Evolutionary conservation across 2,888 invertebrate genomes (phyloP), one percentile per base, ranked within the genome.

Genomic region (Tetrapedia diversipes): DNA sequence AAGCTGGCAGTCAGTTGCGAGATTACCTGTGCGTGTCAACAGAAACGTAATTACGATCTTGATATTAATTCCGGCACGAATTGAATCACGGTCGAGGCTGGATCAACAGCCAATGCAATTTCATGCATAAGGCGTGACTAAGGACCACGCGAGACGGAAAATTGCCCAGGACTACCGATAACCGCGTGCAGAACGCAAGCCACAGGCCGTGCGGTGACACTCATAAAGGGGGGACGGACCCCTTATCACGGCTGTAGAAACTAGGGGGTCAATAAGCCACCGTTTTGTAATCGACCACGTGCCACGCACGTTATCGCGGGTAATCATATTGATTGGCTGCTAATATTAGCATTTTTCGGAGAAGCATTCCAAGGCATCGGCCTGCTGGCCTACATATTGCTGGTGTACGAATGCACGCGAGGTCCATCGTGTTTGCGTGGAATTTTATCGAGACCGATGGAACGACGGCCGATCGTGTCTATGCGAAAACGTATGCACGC

Each of bases 161-260:
- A 80, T 82, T 77, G 66, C 69, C n/a, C 69, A 63, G 67, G 64
- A 75, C 70, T 72, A 79, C 71, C 82, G 82, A 82, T 74, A 73
- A 70, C 53, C 82, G 70, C 64, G 22, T 41, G 45, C 54, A 11
- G 0, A 24, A n/a, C n/a, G 37, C 2, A 24, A 0, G 16, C 16
- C 37, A 6, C 19, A 43, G n/a, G 16, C 24, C 7, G 49, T 14
- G 19, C 16, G 14, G n/a, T 32, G 43, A 45, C 66, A 66, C 66
- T 45, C 60, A 41, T 7, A 37, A 47, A 66, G 37, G 11, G 8
- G 19, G n/a, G n/a, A n/a, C n/a, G n/a, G 29, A 16, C 2, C 29
- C 19, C 34, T 47, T 27, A n/a, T 19, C 61, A 41, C 32, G n/a
- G 16, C 16, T 14, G 37, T 27, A 16, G 37, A 27, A 27, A 11